phyloP scores from a whole-genome alignment of 1,140 invertebrate species.

The Drosophila ironensis region DNA sequence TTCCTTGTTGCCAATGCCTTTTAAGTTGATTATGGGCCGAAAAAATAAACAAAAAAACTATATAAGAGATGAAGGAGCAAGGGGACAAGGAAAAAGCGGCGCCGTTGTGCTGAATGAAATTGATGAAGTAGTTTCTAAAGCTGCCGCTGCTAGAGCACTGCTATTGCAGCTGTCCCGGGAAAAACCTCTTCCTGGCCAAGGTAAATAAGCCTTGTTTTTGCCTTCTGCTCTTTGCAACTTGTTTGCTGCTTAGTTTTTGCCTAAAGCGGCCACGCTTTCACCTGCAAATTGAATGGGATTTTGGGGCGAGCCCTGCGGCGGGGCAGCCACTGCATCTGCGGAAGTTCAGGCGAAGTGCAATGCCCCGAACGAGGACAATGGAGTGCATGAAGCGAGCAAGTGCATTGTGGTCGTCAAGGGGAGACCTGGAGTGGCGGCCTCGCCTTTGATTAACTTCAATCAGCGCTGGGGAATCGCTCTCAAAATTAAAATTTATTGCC shows the following conservation, averaged over 20 bases:
- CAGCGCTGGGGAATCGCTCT: constrained; percentile 57
- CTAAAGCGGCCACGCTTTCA: constrained; percentile 35
- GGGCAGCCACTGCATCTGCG: constrained; percentile 10
- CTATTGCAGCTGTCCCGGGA: neutral
- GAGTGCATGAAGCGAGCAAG: constrained; percentile 24
- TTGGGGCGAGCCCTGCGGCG: constrained; percentile 11
- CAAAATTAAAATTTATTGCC: constrained; percentile 81
- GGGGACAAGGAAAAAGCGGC: constrained; percentile 29
- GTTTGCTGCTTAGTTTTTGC: constrained; percentile 55
- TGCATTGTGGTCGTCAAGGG: constrained; percentile 20
- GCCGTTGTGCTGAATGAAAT: constrained; percentile 67
- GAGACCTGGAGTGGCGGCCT: constrained; percentile 21
- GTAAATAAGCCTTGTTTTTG: constrained; percentile 63
- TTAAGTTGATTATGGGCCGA: constrained; percentile 67
- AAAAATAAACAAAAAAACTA: constrained; percentile 20
- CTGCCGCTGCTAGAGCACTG: constrained; percentile 22
- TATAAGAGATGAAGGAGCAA: neutral
- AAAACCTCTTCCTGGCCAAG: constrained; percentile 36
- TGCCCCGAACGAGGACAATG: constrained; percentile 44
- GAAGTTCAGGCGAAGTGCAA: constrained; percentile 35
- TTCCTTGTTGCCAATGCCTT: constrained; percentile 63
- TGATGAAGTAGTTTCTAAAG: constrained; percentile 72
- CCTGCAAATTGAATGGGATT: constrained; percentile 68
- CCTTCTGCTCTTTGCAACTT: constrained; percentile 68
- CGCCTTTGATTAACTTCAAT: constrained; percentile 69